A percentile compares a stretch with the other conserved stretches of the same genome.
Evolutionary conservation across 2,888 invertebrate species (phyloP).

Genomic region (Busseola fusca): DNA sequence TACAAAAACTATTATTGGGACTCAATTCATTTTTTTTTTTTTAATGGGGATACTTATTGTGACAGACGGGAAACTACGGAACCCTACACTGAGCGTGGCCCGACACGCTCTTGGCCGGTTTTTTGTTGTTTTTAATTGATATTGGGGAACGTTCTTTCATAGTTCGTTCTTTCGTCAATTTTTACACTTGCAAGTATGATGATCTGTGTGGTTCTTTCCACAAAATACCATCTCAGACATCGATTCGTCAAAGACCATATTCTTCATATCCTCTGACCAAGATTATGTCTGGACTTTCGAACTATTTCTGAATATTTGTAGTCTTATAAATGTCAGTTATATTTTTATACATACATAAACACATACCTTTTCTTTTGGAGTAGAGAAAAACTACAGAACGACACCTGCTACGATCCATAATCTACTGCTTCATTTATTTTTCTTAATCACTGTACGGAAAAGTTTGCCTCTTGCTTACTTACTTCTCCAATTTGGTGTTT

Average conservation of each 20-base stretch:
- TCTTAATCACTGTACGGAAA: neutral
- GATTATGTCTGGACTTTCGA: no score
- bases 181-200: neutral
- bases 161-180: neutral
- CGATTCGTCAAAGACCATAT: no score
- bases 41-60: no score
- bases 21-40: no score
- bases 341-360: neutral
- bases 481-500: neutral
- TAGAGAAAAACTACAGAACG: neutral
- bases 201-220: no score
- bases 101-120: no score
- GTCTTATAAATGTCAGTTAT: neutral
- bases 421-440: neutral
- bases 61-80: no score
- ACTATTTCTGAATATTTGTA: neutral
- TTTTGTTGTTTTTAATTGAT: neutral
- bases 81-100: no score
- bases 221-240: no score
- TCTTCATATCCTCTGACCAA: no score
- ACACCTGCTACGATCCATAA: neutral
- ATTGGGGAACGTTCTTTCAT: no score
- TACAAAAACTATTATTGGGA: no score
- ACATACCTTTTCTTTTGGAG: neutral
- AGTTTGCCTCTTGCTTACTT: neutral